Evolutionary conservation across 2,888 invertebrate species (phyloP).

Genomic region (Philonicus albiceps): DNA sequence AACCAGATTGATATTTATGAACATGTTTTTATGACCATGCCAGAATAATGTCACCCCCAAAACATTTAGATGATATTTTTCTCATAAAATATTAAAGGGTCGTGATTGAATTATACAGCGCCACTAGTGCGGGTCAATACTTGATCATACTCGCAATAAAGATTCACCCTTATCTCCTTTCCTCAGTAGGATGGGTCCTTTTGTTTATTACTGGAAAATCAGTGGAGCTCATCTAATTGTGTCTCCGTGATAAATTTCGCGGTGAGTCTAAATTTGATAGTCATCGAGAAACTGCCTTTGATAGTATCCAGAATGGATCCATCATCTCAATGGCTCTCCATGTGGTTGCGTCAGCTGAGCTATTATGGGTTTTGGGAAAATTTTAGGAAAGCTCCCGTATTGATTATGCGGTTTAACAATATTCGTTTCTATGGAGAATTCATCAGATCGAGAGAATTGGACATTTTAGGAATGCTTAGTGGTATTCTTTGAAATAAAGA

Average conservation of each 20-base stretch:
- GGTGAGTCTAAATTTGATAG: not conserved
- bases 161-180: not conserved
- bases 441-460: not conserved
- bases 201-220: not conserved
- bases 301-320: not conserved
- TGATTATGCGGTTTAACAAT: not conserved
- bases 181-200: not conserved
- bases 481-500: not conserved
- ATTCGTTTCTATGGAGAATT: not conserved
- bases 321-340: not conserved
- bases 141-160: constrained; percentile 13
- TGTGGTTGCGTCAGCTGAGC: not conserved
- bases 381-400: not conserved
- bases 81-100: not conserved
- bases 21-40: not conserved
- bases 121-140: not conserved
- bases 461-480: not conserved
- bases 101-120: not conserved
- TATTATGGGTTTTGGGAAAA: not conserved
- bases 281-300: not conserved
- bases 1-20: constrained; percentile 3
- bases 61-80: not conserved
- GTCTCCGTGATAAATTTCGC: not conserved
- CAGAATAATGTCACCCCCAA: not conserved
- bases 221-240: not conserved